Percentiles rank a stretch among this genome's conserved stretches.
These are phyloP conservation scores for Heliangelus exortis DNA, from an alignment of 2,797 vertebrate genomes.

Conservation along the genomic window DNA sequence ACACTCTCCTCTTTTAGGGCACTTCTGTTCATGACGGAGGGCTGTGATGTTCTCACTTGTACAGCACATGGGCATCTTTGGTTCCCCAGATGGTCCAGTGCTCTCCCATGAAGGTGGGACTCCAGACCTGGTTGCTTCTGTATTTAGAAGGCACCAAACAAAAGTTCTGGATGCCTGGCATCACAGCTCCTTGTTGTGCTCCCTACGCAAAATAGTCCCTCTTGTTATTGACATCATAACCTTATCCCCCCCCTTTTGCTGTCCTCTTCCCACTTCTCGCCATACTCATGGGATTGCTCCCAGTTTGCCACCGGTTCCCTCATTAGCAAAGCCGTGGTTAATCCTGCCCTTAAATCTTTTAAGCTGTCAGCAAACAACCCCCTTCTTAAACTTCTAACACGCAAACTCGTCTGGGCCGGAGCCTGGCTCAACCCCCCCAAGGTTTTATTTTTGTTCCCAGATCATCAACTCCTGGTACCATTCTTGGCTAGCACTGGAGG, in stretches of 20 bases:
- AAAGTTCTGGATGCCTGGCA: not conserved
- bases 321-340: slow-evolving; percentile 61
- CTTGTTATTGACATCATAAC: rapidly evolving
- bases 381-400: slow-evolving; percentile 53
- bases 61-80: rapidly evolving
- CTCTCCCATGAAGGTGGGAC: not conserved
- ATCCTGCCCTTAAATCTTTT: slow-evolving; percentile 71
- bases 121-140: rapidly evolving
- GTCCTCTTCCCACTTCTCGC: slow-evolving; percentile 28
- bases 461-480: not conserved
- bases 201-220: not conserved
- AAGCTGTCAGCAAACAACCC: slow-evolving; percentile 67
- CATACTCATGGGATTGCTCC: not conserved
- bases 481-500: not conserved
- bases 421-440: not conserved
- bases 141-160: not conserved
- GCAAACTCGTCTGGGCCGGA: not conserved
- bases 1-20: not conserved
- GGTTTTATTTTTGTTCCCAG: slow-evolving; percentile 15
- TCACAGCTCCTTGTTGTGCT: rapidly evolving
- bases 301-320: slow-evolving; percentile 23
- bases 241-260: not conserved
- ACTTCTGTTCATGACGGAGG: not conserved
- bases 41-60: not conserved
- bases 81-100: rapidly evolving